Conservation (phyloP, 2,113 vertebrate genomes). For the Coturnix japonica region DNA sequence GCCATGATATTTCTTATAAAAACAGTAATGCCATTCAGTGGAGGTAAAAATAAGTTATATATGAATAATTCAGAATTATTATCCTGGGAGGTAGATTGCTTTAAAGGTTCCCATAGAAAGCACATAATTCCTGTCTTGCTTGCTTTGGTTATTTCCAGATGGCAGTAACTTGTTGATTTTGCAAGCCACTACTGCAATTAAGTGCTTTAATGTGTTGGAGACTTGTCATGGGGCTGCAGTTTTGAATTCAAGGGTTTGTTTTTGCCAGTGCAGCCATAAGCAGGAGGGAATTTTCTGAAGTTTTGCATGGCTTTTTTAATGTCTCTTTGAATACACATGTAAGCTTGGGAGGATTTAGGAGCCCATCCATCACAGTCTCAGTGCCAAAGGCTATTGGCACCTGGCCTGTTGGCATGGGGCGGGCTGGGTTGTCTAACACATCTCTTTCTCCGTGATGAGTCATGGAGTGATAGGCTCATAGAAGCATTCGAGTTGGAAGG, state of each 20-base stretch:
- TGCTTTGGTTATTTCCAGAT: conserved; percentile 7
- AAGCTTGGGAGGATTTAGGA: neutral
- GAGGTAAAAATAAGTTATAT: neutral
- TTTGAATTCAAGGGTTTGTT: conserved; percentile 6
- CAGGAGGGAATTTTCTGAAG: neutral
- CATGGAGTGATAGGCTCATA: no score
- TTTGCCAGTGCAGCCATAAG: neutral
- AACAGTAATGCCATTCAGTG: neutral
- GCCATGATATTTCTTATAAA: neutral
- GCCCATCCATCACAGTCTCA: neutral
- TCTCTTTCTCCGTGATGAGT: neutral
- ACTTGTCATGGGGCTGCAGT: neutral
- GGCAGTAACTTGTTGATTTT: neutral
- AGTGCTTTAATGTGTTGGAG: neutral
- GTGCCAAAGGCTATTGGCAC: neutral
- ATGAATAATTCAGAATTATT: conserved; percentile 36
- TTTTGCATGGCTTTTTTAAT: neutral
- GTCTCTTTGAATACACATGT: neutral
- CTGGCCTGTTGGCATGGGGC: neutral
- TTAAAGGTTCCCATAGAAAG: neutral
- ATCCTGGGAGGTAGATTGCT: neutral
- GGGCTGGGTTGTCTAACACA: neutral
- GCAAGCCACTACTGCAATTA: neutral
- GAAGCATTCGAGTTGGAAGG: no score
- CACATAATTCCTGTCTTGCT: neutral